Evolutionary conservation across 2,797 vertebrate genomes (phyloP), one percentile per base, ranked within the genome.

Genomic region (Phaenicophaeus curvirostris): DNA sequence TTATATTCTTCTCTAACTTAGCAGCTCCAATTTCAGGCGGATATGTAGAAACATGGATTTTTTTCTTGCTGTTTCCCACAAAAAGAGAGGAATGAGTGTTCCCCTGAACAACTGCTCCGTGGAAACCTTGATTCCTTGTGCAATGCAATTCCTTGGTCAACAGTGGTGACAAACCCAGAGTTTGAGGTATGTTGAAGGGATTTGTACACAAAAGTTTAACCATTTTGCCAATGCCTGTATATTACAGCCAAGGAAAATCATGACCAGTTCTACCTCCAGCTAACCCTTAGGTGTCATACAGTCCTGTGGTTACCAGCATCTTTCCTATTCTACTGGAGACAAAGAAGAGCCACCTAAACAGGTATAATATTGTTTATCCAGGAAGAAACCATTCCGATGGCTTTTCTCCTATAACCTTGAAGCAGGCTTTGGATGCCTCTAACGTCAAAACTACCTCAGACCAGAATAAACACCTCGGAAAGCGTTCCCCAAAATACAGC

Each of bases 21-120:
- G 46, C 51, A 8, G 3, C 82, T 93, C 79, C 1, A 1, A 15
- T 46, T 89, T 66, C 0, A 0, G 39, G 4, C 18, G 18, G 7
- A 59, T 78, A 28, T 41, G 33, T 15, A 85, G 48, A 81, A 90
- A 69, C 0, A 0, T 6, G 15, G 28, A 5, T 5, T 39, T 54
- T 62, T 65, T 65, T 4, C 69, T 61, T 55, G 28, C 13, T 42
- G 39, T 54, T 17, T 44, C 42, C 18, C 61, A 59, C 31, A 27
- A 13, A 76, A 77, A 76, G 37, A 7, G 17, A 39, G 9, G 16
- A n/a, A 3, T 27, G 7, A 24, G 16, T 10, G 20, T 62, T 91
- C 48, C 62, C 5, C 41, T 54, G 42, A 30, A 44, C 4, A 19
- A 0, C 17, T 37, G 17, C 16, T 75, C 58, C 35, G 2, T 15